Evolutionary conservation across 2,888 invertebrate species (phyloP).

Genomic region (Notodonta ziczac): DNA sequence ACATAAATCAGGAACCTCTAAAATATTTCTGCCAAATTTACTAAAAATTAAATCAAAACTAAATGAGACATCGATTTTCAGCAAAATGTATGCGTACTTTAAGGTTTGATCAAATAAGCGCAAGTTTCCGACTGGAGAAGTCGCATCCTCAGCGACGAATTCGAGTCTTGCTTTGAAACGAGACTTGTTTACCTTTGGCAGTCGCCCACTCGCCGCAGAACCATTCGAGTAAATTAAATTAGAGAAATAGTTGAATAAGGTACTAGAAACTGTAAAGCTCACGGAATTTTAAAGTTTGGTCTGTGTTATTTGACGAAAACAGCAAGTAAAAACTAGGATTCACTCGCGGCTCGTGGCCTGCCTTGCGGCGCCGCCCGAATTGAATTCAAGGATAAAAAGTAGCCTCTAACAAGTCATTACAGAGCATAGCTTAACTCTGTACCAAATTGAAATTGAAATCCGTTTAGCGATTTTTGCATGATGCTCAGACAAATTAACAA

Average conservation of each 20-base stretch:
- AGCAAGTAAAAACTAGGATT: too few relatives aligned
- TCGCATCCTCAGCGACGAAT: neutral
- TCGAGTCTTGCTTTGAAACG: constrained; percentile 3
- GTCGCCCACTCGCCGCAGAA: neutral
- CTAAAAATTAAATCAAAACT: too few relatives aligned
- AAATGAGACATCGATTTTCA: neutral
- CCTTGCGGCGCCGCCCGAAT: too few relatives aligned
- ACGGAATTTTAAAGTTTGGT: neutral
- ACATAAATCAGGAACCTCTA: too few relatives aligned
- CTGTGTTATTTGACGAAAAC: neutral
- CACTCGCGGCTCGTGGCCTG: too few relatives aligned
- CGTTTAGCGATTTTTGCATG: too few relatives aligned
- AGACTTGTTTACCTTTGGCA: constrained; percentile 7
- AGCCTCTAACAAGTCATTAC: too few relatives aligned
- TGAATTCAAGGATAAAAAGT: too few relatives aligned
- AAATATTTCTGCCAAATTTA: too few relatives aligned
- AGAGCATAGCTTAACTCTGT: too few relatives aligned
- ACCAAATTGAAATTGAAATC: too few relatives aligned
- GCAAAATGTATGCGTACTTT: neutral
- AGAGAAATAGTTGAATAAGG: neutral
- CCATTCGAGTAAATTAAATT: constrained; percentile 3
- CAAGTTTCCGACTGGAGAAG: neutral
- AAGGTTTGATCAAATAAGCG: constrained; percentile 4
- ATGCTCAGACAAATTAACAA: too few relatives aligned
- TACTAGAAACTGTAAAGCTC: neutral